phyloP scores from a whole-genome alignment of 2,797 vertebrate species.

The Hypotaenidia philippensis region DNA sequence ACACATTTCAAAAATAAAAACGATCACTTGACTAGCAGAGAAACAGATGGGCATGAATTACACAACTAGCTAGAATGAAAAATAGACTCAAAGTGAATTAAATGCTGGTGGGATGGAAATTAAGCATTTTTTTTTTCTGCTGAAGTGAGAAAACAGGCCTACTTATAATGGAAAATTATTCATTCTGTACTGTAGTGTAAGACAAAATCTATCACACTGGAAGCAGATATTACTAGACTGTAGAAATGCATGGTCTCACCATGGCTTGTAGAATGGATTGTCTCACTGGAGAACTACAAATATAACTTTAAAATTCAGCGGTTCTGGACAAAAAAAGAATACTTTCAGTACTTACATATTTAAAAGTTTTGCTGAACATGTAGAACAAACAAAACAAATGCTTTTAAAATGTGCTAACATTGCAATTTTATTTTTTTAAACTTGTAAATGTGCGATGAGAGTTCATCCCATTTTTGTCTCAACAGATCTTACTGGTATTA shows the following conservation, averaged over 20 bases:
- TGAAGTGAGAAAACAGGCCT: constrained; percentile 54
- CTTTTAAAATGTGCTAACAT: not conserved
- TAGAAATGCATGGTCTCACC: not conserved
- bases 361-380: not conserved
- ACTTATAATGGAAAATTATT: constrained; percentile 68
- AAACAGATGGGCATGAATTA: constrained; percentile 71
- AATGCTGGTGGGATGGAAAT: constrained; percentile 44
- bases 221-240: constrained; percentile 32
- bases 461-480: not conserved
- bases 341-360: not conserved
- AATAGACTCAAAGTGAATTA: constrained; percentile 59
- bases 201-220: constrained; percentile 41
- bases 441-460: not conserved
- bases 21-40: not conserved
- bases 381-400: not conserved
- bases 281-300: not conserved
- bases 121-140: not conserved
- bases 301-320: constrained; percentile 8
- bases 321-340: not conserved
- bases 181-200: constrained; percentile 41
- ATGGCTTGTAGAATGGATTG: not conserved
- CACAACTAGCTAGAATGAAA: constrained; percentile 60
- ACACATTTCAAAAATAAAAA: constrained; percentile 49
- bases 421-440: not conserved
- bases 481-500: constrained; percentile 4